These are phyloP conservation scores for Caenorhabditis tropicalis DNA, from an alignment of 1,140 invertebrate genomes.

Conservation along the genomic window DNA sequence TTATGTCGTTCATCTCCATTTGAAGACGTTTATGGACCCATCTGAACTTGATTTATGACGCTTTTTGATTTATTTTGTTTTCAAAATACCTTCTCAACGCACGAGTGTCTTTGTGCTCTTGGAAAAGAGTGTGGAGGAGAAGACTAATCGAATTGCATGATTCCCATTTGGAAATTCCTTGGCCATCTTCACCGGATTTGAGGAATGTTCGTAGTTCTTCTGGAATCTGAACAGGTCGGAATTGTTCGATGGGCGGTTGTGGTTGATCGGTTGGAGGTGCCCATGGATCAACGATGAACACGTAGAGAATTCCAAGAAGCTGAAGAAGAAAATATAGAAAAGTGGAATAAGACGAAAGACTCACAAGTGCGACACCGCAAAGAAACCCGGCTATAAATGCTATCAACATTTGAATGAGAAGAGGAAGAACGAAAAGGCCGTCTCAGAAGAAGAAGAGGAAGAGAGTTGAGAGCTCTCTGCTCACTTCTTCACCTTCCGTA, in stretches of 20 bases:
- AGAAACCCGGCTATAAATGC: conserved; percentile 50
- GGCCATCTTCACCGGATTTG: conserved; percentile 62
- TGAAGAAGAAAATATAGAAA: not conserved
- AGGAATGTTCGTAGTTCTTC: conserved; percentile 63
- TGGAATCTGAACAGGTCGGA: conserved; percentile 61
- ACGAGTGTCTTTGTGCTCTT: conserved; percentile 69
- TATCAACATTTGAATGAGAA: not conserved
- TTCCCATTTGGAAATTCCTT: conserved; percentile 62
- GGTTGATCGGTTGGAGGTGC: not conserved
- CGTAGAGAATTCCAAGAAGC: conserved; percentile 35
- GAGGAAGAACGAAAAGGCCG: not conserved
- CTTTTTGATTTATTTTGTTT: not conserved
- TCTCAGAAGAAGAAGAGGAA: not conserved
- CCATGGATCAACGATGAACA: conserved; percentile 48
- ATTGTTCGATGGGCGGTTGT: conserved; percentile 60
- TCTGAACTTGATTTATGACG: conserved; percentile 50
- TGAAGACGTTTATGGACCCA: conserved; percentile 70
- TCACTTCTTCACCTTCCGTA: not conserved
- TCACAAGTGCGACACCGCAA: not conserved
- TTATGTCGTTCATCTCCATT: conserved; percentile 67
- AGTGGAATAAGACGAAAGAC: not conserved
- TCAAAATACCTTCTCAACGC: conserved; percentile 62
- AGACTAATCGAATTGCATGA: conserved; percentile 61
- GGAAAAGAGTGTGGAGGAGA: conserved; percentile 67
- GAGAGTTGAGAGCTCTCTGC: not conserved